These are phyloP conservation scores for Polypedilum vanderplanki DNA, from an alignment of 1,140 invertebrate genomes.

Conservation along the genomic window DNA sequence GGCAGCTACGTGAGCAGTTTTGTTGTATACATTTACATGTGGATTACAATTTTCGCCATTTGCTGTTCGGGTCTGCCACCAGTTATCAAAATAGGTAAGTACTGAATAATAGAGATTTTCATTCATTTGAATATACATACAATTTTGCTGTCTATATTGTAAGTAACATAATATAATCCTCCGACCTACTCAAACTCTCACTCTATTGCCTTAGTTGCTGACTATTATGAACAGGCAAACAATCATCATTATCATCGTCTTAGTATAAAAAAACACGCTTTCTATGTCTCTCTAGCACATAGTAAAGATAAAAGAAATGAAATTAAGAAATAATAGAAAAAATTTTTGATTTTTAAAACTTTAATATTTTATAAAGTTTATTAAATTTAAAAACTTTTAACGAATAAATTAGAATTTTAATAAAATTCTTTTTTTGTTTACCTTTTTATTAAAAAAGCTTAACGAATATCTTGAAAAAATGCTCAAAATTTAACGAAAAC, in stretches of 20 bases:
- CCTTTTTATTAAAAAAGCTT: too few relatives aligned
- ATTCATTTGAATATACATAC: neutral
- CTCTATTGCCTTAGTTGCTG: neutral
- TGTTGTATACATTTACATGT: conserved; percentile 10
- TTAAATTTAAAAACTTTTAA: too few relatives aligned
- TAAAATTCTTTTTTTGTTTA: too few relatives aligned
- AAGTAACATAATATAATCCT: neutral
- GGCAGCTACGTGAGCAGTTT: neutral
- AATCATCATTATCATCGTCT: neutral
- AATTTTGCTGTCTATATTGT: neutral
- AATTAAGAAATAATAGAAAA: too few relatives aligned
- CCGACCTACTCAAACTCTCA: neutral
- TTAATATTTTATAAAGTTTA: too few relatives aligned
- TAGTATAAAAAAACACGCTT: too few relatives aligned
- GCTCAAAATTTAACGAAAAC: too few relatives aligned
- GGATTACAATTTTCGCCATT: conserved; percentile 25
- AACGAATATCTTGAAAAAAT: too few relatives aligned
- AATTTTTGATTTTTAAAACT: too few relatives aligned
- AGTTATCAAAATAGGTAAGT: conserved; percentile 61
- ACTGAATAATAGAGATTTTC: neutral
- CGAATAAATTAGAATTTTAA: too few relatives aligned
- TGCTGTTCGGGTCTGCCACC: conserved; percentile 48
- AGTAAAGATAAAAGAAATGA: too few relatives aligned
- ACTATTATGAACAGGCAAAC: neutral
- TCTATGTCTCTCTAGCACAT: too few relatives aligned